Evolutionary conservation across 2,888 invertebrate species (phyloP), one percentile per base, ranked within the genome.

Genomic region (Eulithis testata): DNA sequence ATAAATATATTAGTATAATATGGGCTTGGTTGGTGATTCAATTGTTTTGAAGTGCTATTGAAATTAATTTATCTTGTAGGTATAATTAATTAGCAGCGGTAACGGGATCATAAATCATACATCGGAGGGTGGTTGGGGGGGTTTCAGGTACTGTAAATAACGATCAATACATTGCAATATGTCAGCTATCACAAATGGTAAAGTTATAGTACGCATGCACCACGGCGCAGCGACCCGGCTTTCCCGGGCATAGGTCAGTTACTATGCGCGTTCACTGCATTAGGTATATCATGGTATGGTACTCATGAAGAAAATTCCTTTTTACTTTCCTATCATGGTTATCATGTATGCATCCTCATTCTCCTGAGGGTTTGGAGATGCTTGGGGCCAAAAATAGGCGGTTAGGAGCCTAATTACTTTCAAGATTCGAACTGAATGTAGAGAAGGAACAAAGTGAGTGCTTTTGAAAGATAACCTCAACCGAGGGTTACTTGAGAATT

Each of bases 221-320:
- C 83, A 40, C 40, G 40, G 75, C 73, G 72, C 74, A 71, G 68
- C 73, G 69, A 64, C 60, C 68, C 75, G 44, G 59, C 73, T 75
- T 76, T 73, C 78, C 83, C 80, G 75, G 75, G 77, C 82, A 84
- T 89, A 89, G 90, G 90, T 90, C 89, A 90, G 89, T 89, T 84
- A 84, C 81, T 75, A 68, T 77, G 77, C 76, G 70, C 72, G 65
- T 72, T 72, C 65, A 73, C 66, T 76, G 73, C 72, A 71, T 73
- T 70, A 63, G 37, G 8, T 49, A 49, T 49, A 49, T 21, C 14
- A 47, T 14, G 14, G n/a, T 11, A 43, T 54, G 36, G 43, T 56
- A 21, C 27, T 43, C 27, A 43, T 58, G 40, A 58, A n/a, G 11
- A 5, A 31, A 63, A 58, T 45, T 40, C 9, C 9, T 27, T 45